Evolutionary conservation across 2,113 vertebrate genomes (phyloP).

Genomic region (Siniperca knerii): DNA sequence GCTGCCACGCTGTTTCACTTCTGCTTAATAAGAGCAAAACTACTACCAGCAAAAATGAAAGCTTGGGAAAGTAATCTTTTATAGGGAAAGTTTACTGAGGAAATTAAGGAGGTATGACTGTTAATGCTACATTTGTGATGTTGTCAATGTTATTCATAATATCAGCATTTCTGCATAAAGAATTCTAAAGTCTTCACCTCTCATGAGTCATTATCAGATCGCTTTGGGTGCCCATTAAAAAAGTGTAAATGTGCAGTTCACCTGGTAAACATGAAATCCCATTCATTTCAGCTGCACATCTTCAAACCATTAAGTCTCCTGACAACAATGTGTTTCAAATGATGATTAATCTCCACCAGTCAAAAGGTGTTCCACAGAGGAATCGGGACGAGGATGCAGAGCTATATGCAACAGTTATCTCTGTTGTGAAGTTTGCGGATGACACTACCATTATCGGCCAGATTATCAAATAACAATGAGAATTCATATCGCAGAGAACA

Average conservation of each 20-base stretch:
- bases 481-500: too few relatives aligned
- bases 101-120: background rate
- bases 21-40: background rate
- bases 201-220: background rate
- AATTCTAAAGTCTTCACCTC: background rate
- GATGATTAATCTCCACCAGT: too few relatives aligned
- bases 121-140: background rate
- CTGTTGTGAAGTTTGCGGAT: too few relatives aligned
- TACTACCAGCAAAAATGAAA: background rate
- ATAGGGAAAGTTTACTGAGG: background rate
- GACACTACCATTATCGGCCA: too few relatives aligned
- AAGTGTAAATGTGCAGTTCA: background rate
- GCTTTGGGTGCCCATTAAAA: background rate
- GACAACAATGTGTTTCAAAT: too few relatives aligned
- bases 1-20: constrained; percentile 8
- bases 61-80: background rate
- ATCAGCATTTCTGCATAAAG: background rate
- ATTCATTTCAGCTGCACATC: background rate
- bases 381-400: background rate
- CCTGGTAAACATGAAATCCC: background rate
- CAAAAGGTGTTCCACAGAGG: too few relatives aligned
- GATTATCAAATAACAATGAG: too few relatives aligned
- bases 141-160: background rate
- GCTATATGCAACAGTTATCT: background rate
- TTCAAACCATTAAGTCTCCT: too few relatives aligned